Evolutionary conservation across 2,797 vertebrate species (phyloP).

Genomic region (Lerista edwardsae): DNA sequence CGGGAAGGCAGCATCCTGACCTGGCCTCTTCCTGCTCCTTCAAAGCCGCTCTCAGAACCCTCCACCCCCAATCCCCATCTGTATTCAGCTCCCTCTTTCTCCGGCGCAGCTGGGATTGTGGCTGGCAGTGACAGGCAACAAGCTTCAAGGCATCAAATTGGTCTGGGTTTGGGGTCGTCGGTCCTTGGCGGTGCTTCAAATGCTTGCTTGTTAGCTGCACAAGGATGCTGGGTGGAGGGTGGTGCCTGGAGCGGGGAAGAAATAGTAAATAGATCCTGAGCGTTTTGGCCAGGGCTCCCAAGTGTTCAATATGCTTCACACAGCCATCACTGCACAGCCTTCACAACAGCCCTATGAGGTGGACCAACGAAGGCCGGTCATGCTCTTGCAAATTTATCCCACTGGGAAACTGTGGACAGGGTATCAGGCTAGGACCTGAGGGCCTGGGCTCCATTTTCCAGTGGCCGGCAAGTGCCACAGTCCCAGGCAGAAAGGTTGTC

Average conservation of each 20-base stretch:
- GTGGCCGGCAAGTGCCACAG: too few species aligned
- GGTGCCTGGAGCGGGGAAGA: neutral
- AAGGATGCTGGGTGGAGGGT: slow-evolving; percentile 23
- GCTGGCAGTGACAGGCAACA: neutral
- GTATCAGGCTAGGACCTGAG: too few species aligned
- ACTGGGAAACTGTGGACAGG: too few species aligned
- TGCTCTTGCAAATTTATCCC: too few species aligned
- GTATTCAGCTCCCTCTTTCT: neutral
- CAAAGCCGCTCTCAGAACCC: neutral
- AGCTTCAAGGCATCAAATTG: slow-evolving; percentile 19
- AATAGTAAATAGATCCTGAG: neutral
- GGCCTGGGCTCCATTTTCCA: too few species aligned
- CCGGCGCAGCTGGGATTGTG: neutral
- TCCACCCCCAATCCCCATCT: neutral
- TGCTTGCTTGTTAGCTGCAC: slow-evolving; percentile 11
- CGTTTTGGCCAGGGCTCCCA: too few species aligned
- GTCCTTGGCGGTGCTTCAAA: neutral
- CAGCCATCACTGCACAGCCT: too few species aligned
- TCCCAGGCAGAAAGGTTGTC: too few species aligned
- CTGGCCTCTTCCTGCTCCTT: neutral
- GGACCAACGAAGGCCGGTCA: too few species aligned
- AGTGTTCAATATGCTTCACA: too few species aligned
- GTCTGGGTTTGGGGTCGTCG: neutral
- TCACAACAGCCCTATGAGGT: too few species aligned
- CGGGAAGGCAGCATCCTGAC: neutral